Conservation (phyloP, 1,140 invertebrate genomes). For the Pseudomyrmex flavicornis region DNA sequence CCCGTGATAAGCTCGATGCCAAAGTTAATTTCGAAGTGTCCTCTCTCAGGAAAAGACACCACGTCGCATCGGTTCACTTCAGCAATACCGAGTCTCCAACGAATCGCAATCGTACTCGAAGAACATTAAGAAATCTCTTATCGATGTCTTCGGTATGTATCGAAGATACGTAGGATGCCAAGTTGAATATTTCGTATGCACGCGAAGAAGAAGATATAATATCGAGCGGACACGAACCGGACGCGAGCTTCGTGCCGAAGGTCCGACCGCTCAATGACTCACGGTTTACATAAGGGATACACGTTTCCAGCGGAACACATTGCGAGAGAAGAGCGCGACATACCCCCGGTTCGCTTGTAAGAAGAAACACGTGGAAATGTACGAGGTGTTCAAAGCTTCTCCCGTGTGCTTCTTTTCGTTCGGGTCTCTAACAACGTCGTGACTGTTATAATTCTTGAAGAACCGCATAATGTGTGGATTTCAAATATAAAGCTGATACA, state of each 20-base stretch:
- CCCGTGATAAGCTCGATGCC: not conserved
- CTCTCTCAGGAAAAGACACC: too few relatives aligned
- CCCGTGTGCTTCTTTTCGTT: not conserved
- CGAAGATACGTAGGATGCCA: too few relatives aligned
- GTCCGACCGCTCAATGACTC: slow-evolving; percentile 50
- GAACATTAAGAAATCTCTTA: too few relatives aligned
- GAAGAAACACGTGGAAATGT: slow-evolving; percentile 12
- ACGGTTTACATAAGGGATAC: slow-evolving; percentile 55
- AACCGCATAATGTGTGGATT: not conserved
- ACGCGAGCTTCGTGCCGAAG: slow-evolving; percentile 15
- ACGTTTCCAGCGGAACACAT: slow-evolving; percentile 13
- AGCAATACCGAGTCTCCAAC: too few relatives aligned
- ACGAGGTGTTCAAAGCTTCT: not conserved
- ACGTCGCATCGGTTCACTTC: too few relatives aligned
- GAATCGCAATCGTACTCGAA: too few relatives aligned
- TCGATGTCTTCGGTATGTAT: too few relatives aligned
- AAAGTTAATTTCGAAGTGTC: not conserved
- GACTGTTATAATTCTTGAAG: not conserved
- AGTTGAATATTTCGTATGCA: not conserved
- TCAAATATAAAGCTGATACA: not conserved
- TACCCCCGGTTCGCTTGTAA: not conserved
- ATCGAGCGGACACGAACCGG: not conserved
- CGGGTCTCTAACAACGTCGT: not conserved
- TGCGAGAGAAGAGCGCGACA: slow-evolving; percentile 5
- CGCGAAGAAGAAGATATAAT: slow-evolving; percentile 22